Base-by-base conservation (phyloP, 2,797 vertebrate genomes). In the Pseudocheirus occidentalis region DNA sequence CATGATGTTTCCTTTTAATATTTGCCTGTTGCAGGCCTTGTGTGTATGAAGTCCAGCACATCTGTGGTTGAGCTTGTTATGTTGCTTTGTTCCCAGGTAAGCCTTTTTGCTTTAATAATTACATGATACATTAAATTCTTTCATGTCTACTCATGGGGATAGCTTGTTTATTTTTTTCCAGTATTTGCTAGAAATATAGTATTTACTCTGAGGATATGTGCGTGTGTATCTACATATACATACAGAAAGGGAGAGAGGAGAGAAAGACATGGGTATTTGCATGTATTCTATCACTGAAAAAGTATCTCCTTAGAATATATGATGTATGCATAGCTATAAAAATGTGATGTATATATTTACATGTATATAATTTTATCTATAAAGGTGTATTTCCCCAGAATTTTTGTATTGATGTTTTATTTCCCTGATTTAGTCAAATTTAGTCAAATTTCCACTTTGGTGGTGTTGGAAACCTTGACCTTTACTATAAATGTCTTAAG, bases 41-140 rank as follows among this genome's bases (percentile, higher is more conserved):
- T 99, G 81, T 99, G 99, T 94, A 99, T 99, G 99, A 99, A 99
- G 98, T 99, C 99, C 1, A 99, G 99, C 98, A 99, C 99, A 4
- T 99, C 99, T 0, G 99, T 99, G 97, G 99, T 99, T 93, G 99
- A 99, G 97, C 99, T 99, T 13, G 99, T 99, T 93, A 99, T 99
- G 99, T 98, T 99, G 98, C 99, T 99, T 96, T 99, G 99, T 98
- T 99, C 99, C 97, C 99, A 99, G 99, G 99, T 99, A 98, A 99
- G 98, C n/a, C 27, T 0, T 94, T 59, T 52, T 95, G 53, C 90
- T 94, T 95, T 94, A 92, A 73, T 56, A 29, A 81, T 58, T 55
- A 31, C 3, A 7, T 55, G 66, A 54, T 40, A 29, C 4, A 11
- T 34, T 5, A 50, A 40, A 54, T 56, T 73, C 46, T 92, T 54